phyloP scores from a whole-genome alignment of 2,113 vertebrate species.

The Acrocephalus kingi region DNA sequence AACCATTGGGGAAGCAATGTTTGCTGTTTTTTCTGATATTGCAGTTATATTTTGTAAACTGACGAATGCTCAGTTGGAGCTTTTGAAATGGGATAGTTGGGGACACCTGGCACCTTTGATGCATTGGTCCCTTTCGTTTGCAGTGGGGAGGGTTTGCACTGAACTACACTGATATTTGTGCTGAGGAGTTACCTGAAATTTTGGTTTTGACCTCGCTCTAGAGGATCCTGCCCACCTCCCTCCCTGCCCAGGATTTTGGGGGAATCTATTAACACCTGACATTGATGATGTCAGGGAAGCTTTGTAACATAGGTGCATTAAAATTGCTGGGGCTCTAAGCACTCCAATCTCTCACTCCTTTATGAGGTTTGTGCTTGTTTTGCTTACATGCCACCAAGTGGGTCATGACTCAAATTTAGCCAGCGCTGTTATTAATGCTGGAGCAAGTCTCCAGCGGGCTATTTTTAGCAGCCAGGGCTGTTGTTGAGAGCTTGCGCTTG shows the following conservation, averaged over 20 bases:
- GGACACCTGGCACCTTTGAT: background rate
- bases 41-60: background rate
- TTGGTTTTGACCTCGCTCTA: background rate
- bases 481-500: constrained; percentile 12
- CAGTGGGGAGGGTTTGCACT: background rate
- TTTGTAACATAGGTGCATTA: background rate
- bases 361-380: constrained; percentile 33
- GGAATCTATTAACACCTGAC: background rate
- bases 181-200: background rate
- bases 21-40: background rate
- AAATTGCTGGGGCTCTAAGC: background rate
- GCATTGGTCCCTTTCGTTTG: background rate
- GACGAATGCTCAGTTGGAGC: background rate
- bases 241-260: background rate
- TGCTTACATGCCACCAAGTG: constrained; percentile 29
- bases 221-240: background rate
- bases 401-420: constrained; percentile 53
- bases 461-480: constrained; percentile 55
- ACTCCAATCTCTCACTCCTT: background rate
- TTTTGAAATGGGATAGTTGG: background rate
- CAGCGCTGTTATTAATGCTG: constrained; percentile 14
- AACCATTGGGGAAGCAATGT: background rate
- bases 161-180: background rate
- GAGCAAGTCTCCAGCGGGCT: background rate
- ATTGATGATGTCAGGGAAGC: background rate